Conservation (phyloP, 2,797 vertebrate genomes). For the Tadarida brasiliensis region DNA sequence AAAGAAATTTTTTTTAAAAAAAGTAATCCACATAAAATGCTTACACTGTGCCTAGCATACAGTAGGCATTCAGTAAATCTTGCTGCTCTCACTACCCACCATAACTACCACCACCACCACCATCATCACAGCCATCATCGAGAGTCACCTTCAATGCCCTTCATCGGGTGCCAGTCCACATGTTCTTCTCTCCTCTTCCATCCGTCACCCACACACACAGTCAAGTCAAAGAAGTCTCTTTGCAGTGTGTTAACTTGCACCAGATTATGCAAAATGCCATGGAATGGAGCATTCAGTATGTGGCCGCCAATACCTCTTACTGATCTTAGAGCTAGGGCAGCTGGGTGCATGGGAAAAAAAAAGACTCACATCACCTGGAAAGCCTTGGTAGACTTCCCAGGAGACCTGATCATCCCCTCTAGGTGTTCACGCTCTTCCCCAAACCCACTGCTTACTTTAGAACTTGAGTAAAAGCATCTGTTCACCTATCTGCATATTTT, state of each 20-base stretch:
- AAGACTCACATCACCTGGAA: fast-evolving
- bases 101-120: background rate
- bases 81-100: background rate
- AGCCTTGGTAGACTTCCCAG: background rate
- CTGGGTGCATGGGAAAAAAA: background rate
- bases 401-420: background rate
- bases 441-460: background rate
- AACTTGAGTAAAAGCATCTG: background rate
- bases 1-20: background rate
- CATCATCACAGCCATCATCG: background rate
- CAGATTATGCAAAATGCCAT: background rate
- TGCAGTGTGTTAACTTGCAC: background rate
- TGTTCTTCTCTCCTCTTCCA: background rate
- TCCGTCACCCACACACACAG: too few relatives aligned
- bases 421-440: background rate
- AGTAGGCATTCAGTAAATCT: background rate
- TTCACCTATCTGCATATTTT: background rate
- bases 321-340: background rate
- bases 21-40: background rate
- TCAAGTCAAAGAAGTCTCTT: background rate
- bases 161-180: background rate
- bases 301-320: background rate
- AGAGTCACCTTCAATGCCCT: background rate
- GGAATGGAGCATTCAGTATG: background rate
- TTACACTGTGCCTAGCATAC: background rate